Base-by-base conservation (phyloP, 2,797 vertebrate genomes). In the Podarcis siculus region DNA sequence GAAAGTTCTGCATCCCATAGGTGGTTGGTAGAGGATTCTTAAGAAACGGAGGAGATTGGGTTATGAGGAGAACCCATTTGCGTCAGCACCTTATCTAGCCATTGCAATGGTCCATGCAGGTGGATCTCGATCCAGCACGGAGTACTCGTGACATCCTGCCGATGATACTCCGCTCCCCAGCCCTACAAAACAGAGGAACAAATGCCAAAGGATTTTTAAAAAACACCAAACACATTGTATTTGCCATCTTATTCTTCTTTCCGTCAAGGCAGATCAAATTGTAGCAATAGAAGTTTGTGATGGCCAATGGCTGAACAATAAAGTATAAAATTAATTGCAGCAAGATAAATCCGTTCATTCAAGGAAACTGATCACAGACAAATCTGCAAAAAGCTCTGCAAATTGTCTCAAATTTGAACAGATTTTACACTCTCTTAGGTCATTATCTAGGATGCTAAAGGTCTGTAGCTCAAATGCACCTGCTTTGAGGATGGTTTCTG, bases 41-140 rank as follows among this genome's bases (percentile, higher is more conserved):
- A 99, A 8, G 99, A 99, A 93, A 99, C 99, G 2, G 99, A 99
- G 39, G 99, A 99, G 92, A 99, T 99, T 0, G 98, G 98, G 92
- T 98, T 99, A 95, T 99, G 99, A 2, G 99, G 98, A 8, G 99
- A 99, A 82, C 99, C 99, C 98, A 99, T 99, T 94, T 99, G 99
- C 25, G 98, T 99, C 90, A 99, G 97, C 90, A 99, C 99, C 95
- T 99, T 99, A 96, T 99, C 99, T 96, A 99, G 93, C 99, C 99
- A 99, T 95, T 99, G 99, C 93, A 99, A 96, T 0, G 99, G 99
- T 83, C 98, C 99, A 0, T 99, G 98, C 90, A 99, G 97, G 79
- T 99, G 99, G 64, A 99, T 98, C 96, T 99, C 99, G 64, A 99
- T 99, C 98, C 99, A 99, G 97, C 99, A 99, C 92, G 99, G 99